Base-by-base conservation (phyloP, 2,888 invertebrate genomes). In the Brachynemurus nebulosus region DNA sequence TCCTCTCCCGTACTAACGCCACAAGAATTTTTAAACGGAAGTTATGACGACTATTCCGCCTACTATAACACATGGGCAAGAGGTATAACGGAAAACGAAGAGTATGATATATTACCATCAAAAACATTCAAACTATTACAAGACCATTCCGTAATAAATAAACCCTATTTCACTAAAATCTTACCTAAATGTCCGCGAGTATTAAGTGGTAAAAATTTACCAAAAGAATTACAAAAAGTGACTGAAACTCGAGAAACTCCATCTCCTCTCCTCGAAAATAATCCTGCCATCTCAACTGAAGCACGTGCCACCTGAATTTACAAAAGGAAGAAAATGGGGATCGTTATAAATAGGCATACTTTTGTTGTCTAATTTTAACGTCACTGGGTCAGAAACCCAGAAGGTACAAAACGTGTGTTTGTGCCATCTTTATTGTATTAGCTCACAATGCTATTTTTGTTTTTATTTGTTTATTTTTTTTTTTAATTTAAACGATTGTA, bases 161-260 rank as follows among this genome's bases (percentile, higher is more conserved):
- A 56, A 51, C 53, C 59, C 3, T 60, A 60, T 20, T 60, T 57
- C 47, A 66, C 68, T 47, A 65, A 70, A 8, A 64, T 72, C 53
- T 67, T 70, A 18, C 75, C 74, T 1, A 68, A 73, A 40, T 80
- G 79, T 59, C 79, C 79, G 0, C 65, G 76, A 44, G 72, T 77
- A 35, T 63, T 72, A 47, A 76, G 74, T 53, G 68, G 71, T 12
- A 76, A 75, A 60, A 72, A 70, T 27, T 27, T 27, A 12, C 40
- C 14, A 52, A 61, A 67, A 44, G 70, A 70, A 52, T 53, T 70
- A 45, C 59, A 66, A 16, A 64, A 65, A 21, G 62, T 69, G n/a
- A 53, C 61, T 42, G 62, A 62, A 40, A 33, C 20, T 17, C 40
- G 38, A 18, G 42, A 36, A 38, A 23, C 20, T 35, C 45, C 42